Conservation (phyloP, 2,113 vertebrate species). For the Eubucco bourcierii region DNA sequence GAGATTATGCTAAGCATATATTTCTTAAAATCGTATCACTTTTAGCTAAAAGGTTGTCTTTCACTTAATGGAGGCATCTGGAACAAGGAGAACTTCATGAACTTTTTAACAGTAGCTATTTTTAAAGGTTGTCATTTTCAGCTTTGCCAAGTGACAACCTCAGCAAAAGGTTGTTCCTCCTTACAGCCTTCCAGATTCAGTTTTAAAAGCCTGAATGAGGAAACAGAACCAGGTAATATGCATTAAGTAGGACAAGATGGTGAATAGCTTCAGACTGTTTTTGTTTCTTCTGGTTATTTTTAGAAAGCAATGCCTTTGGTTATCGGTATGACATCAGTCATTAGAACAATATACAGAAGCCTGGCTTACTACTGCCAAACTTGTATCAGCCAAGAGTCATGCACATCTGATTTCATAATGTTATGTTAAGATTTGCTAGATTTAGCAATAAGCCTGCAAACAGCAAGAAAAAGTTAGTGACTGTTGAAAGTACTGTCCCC, state of each 20-base stretch:
- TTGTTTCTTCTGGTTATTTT: conserved; percentile 52
- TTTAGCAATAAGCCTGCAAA: background rate
- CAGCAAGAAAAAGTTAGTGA: background rate
- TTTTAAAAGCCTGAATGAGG: background rate
- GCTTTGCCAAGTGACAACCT: background rate
- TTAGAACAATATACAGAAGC: conserved; percentile 16
- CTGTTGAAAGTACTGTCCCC: background rate
- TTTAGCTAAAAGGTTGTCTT: background rate
- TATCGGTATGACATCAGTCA: conserved; percentile 15
- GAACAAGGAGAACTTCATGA: background rate
- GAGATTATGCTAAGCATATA: background rate
- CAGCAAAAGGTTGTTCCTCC: background rate
- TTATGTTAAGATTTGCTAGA: background rate
- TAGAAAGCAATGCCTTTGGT: conserved; percentile 22
- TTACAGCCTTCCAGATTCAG: background rate
- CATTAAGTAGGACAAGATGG: conserved; percentile 29
- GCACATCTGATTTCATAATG: background rate
- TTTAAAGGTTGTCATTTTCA: conserved; percentile 25
- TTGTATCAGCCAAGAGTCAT: background rate
- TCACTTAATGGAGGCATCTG: background rate
- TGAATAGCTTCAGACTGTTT: conserved; percentile 24
- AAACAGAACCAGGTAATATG: conserved; percentile 8
- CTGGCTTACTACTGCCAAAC: background rate
- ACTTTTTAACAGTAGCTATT: conserved; percentile 13
- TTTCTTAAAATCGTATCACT: background rate